A percentile compares a stretch with the other conserved stretches of the same genome.
phyloP scores from a whole-genome alignment of 2,888 invertebrate species.

The Xylocampa areola region DNA sequence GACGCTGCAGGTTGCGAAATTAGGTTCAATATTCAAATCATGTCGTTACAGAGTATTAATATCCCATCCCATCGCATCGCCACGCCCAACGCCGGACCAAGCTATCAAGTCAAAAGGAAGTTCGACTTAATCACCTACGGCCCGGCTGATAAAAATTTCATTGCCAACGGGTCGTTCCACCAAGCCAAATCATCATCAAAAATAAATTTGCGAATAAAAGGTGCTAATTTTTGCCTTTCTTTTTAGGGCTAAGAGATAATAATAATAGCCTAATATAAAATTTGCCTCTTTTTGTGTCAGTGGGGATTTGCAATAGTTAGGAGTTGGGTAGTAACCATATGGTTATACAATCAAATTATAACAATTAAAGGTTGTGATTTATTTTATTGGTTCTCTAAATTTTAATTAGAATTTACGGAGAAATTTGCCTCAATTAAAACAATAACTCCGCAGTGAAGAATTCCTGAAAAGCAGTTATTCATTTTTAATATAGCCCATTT shows the following conservation, averaged over 20 bases:
- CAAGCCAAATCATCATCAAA: constrained; percentile 40
- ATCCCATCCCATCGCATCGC: too few species aligned
- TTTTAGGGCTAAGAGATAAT: constrained; percentile 30
- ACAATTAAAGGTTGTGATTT: too few species aligned
- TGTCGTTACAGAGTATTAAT: constrained; percentile 27
- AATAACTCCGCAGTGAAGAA: too few species aligned
- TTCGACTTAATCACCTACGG: constrained; percentile 43
- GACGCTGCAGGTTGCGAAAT: constrained; percentile 9
- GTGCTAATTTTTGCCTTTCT: constrained; percentile 36
- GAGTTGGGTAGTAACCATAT: too few species aligned
- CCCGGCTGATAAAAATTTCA: constrained; percentile 46
- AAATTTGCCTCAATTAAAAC: too few species aligned
- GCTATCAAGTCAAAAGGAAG: constrained; percentile 45
- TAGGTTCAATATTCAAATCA: constrained; percentile 38
- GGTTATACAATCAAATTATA: too few species aligned
- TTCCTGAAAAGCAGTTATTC: too few species aligned
- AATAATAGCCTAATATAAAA: constrained; percentile 12
- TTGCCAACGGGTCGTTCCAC: constrained; percentile 26
- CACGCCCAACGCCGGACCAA: constrained; percentile 9
- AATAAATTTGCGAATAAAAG: constrained; percentile 48
- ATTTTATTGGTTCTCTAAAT: too few species aligned
- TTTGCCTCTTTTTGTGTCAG: too few species aligned
- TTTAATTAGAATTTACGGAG: too few species aligned
- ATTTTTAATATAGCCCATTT: too few species aligned
- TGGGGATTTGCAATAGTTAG: too few species aligned